phyloP scores from a whole-genome alignment of 2,113 vertebrate species.

The Solea solea region DNA sequence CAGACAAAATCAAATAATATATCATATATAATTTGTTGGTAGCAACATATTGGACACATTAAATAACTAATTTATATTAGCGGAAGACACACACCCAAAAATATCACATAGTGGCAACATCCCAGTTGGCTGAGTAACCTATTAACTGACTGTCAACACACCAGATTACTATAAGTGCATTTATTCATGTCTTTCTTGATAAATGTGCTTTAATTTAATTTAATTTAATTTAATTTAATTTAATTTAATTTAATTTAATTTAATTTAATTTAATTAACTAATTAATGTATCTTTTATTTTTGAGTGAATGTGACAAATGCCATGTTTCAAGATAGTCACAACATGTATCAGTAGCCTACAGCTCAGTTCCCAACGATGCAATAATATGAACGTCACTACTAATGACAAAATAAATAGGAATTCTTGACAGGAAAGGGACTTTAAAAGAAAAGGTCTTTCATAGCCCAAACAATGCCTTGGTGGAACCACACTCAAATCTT shows the following conservation, averaged over 20 bases:
- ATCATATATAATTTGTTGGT: too few relatives aligned
- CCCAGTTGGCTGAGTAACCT: conserved; percentile 38
- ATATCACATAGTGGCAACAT: conserved; percentile 26
- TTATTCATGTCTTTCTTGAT: too few relatives aligned
- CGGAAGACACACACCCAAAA: conserved; percentile 25
- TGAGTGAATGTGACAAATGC: background rate
- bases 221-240: too few relatives aligned
- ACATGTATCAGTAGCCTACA: too few relatives aligned
- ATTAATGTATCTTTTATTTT: too few relatives aligned
- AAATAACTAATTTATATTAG: background rate
- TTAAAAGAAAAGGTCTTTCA: conserved; percentile 41
- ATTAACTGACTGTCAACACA: conserved; percentile 17
- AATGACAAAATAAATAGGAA: conserved; percentile 19
- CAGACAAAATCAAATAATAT: too few relatives aligned
- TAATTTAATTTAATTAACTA: too few relatives aligned
- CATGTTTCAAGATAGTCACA: background rate
- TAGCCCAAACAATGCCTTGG: conserved; percentile 67
- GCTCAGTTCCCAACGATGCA: background rate
- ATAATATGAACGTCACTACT: background rate
- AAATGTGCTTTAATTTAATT: too few relatives aligned
- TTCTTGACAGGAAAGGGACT: conserved; percentile 45
- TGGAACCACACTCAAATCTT: conserved; percentile 37
- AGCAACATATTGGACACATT: too few relatives aligned
- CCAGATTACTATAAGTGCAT: too few relatives aligned
- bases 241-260: too few relatives aligned